These are phyloP conservation scores for Jordanella pulchra DNA, from an alignment of 2,797 vertebrate species.

Conservation along the genomic window DNA sequence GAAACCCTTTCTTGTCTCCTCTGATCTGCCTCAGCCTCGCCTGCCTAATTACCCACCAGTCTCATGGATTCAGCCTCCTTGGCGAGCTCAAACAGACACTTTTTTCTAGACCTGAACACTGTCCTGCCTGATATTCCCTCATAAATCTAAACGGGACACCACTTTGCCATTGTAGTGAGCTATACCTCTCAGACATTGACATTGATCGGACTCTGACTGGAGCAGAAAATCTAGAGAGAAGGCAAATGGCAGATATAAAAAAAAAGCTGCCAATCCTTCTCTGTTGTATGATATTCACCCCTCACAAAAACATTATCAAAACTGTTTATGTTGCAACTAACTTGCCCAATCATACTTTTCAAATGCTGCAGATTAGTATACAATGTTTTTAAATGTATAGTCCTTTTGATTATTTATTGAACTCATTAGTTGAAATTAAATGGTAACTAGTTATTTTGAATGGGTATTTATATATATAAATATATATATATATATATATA, in stretches of 20 bases:
- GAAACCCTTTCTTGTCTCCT: conserved; percentile 51
- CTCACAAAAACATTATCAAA: too few relatives aligned
- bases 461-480: too few relatives aligned
- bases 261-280: conserved; percentile 54
- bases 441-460: too few relatives aligned
- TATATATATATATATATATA: too few relatives aligned
- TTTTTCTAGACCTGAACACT: conserved; percentile 45
- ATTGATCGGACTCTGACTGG: conserved; percentile 73
- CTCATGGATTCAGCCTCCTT: conserved; percentile 36
- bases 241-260: conserved; percentile 62
- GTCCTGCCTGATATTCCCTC: conserved; percentile 56
- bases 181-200: conserved; percentile 69
- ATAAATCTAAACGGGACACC: conserved; percentile 64
- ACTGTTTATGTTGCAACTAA: too few relatives aligned
- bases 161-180: conserved; percentile 57
- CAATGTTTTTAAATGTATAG: too few relatives aligned
- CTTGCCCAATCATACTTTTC: too few relatives aligned
- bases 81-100: conserved; percentile 49
- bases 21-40: conserved; percentile 38
- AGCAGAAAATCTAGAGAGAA: conserved; percentile 67
- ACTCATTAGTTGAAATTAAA: too few relatives aligned
- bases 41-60: conserved; percentile 61
- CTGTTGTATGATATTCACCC: conserved; percentile 69
- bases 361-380: too few relatives aligned
- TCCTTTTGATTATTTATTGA: too few relatives aligned